Percentiles rank a stretch among this genome's conserved stretches.
These are phyloP conservation scores for Poecilia velifera DNA, from an alignment of 2,797 vertebrate species.

Conservation along the genomic window DNA sequence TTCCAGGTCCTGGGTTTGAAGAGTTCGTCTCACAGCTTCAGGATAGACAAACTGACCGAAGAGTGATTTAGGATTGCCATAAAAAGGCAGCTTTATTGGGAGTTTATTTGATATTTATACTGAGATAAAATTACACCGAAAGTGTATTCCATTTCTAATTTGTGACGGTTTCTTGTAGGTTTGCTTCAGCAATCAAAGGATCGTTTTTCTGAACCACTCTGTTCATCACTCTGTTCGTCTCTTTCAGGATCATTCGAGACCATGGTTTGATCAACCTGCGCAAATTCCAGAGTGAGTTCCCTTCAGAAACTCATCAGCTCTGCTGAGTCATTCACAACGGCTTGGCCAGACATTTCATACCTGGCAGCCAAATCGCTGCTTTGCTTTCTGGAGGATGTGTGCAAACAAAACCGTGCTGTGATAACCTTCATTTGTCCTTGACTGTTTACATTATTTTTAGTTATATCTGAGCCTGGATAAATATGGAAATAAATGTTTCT, in stretches of 20 bases:
- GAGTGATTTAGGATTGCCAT: not conserved
- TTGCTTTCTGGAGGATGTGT: constrained; percentile 55
- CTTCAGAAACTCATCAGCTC: constrained; percentile 13
- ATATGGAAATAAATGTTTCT: not conserved
- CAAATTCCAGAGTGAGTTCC: constrained; percentile 95
- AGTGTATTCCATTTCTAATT: not conserved
- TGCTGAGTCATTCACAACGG: constrained; percentile 32
- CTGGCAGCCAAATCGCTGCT: constrained; percentile 34
- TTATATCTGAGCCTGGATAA: not conserved
- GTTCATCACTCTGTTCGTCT: constrained; percentile 46
- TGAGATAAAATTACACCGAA: not conserved
- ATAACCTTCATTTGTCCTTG: constrained; percentile 49
- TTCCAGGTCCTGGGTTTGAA: not conserved
- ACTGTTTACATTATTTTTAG: not conserved
- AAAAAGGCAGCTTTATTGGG: not conserved
- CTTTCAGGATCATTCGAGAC: constrained; percentile 93
- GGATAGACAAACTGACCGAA: not conserved
- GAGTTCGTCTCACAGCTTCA: not conserved
- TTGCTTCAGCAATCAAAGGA: not conserved
- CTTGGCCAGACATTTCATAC: constrained; percentile 48
- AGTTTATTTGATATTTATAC: not conserved
- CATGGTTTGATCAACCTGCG: constrained; percentile 97
- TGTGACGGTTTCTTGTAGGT: not conserved
- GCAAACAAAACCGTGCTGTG: constrained; percentile 45
- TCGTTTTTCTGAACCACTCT: constrained; percentile 26